A percentile compares a stretch with the other conserved stretches of the same genome.
phyloP scores from a whole-genome alignment of 2,113 vertebrate genomes.

The Hemichromis elongatus region DNA sequence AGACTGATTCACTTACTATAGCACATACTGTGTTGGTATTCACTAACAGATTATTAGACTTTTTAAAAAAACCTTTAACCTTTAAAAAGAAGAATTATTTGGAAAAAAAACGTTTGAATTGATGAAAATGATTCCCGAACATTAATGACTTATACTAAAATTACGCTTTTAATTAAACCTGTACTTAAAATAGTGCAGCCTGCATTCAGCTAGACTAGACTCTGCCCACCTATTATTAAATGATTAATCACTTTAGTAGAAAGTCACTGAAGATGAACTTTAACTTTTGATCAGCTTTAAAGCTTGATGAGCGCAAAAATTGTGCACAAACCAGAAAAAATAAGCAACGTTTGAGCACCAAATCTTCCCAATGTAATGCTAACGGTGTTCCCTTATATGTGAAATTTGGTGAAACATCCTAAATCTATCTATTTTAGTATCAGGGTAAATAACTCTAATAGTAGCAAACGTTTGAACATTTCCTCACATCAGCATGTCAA shows the following conservation, averaged over 20 bases:
- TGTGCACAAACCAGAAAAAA: not conserved
- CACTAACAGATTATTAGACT: not conserved
- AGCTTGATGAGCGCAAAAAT: not conserved
- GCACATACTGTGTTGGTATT: not conserved
- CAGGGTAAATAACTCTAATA: not conserved
- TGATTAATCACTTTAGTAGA: not conserved
- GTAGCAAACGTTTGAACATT: not conserved
- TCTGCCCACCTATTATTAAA: not conserved
- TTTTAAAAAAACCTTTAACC: not conserved
- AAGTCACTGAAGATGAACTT: not conserved
- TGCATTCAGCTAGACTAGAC: not conserved
- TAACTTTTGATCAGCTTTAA: not conserved
- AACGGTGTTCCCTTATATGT: not conserved
- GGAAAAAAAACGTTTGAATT: constrained; percentile 8
- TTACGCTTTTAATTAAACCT: constrained; percentile 61
- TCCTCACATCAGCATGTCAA: not conserved
- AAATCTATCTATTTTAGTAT: not conserved
- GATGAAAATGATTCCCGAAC: constrained; percentile 11
- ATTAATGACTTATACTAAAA: constrained; percentile 57
- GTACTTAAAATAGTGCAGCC: constrained; percentile 48
- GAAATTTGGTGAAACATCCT: not conserved
- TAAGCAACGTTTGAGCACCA: not conserved
- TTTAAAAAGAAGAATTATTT: constrained; percentile 1
- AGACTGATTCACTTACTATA: not conserved
- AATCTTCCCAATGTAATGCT: not conserved